phyloP scores from a whole-genome alignment of 2,888 invertebrate species.

The Atherix ibis region DNA sequence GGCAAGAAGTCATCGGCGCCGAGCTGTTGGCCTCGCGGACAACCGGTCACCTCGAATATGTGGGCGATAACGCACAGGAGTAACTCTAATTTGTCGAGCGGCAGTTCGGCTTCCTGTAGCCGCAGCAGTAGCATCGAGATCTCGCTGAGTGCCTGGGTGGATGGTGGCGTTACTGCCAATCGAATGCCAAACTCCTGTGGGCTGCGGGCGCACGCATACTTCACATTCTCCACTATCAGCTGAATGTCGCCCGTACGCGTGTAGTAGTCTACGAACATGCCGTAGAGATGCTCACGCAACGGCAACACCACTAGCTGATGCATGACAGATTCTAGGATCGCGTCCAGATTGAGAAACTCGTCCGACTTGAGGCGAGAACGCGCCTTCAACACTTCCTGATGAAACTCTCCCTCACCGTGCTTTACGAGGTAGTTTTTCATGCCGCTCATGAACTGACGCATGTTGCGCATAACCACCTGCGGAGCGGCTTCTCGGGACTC shows the following conservation, averaged over 20 bases:
- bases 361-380: conserved; percentile 57
- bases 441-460: conserved; percentile 94
- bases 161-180: conserved; percentile 59
- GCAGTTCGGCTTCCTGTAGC: conserved; percentile 83
- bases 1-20: conserved; percentile 85
- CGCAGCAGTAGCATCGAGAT: conserved; percentile 65
- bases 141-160: conserved; percentile 53
- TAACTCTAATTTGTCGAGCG: conserved; percentile 82
- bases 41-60: conserved; percentile 56
- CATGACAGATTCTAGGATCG: conserved; percentile 87
- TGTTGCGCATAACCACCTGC: conserved; percentile 74
- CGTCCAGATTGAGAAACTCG: conserved; percentile 89
- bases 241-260: conserved; percentile 56
- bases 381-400: conserved; percentile 63
- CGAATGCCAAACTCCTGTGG: conserved; percentile 30
- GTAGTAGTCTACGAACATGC: conserved; percentile 78
- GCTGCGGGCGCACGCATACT: conserved; percentile 27
- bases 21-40: conserved; percentile 33
- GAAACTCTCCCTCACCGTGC: conserved; percentile 86
- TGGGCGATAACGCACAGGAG: conserved; percentile 76
- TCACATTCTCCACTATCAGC: conserved; percentile 39
- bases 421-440: conserved; percentile 97
- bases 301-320: conserved; percentile 81
- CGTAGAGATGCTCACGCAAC: conserved; percentile 66
- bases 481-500: conserved; percentile 81